phyloP scores from a whole-genome alignment of 2,113 vertebrate species.

The Syngnathus floridae region DNA sequence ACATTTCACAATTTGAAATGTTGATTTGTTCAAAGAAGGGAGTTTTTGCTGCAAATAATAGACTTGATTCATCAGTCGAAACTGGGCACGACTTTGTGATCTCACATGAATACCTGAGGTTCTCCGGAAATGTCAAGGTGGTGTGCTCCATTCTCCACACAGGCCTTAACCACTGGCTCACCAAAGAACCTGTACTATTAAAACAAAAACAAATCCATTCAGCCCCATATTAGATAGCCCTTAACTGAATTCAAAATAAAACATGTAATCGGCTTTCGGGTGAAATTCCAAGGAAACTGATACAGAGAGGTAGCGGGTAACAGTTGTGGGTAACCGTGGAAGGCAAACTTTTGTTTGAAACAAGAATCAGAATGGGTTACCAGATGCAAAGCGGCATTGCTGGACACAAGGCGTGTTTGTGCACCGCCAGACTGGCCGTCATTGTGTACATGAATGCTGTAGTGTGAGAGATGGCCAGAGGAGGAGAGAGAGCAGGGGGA shows the following conservation, averaged over 20 bases:
- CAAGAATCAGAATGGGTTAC: slow-evolving; percentile 18
- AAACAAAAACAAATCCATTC: slow-evolving; percentile 3
- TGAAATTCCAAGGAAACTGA: background rate
- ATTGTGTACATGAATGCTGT: slow-evolving; percentile 35
- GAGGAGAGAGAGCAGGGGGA: slow-evolving; percentile 6
- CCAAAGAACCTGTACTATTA: slow-evolving; percentile 89
- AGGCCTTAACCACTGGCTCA: slow-evolving; percentile 86
- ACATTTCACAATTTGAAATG: background rate
- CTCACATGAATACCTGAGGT: slow-evolving; percentile 78
- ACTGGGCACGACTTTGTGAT: background rate
- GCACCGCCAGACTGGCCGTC: slow-evolving; percentile 23
- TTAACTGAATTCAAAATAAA: too few relatives aligned
- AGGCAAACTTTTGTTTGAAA: slow-evolving; percentile 10
- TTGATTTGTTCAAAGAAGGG: background rate
- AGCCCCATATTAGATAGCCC: too few relatives aligned
- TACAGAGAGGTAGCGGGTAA: background rate
- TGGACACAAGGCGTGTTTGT: slow-evolving; percentile 47
- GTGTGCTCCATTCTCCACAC: slow-evolving; percentile 89
- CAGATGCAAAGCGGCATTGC: slow-evolving; percentile 4
- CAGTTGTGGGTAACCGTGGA: background rate
- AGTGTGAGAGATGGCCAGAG: slow-evolving; percentile 9
- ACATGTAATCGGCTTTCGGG: too few relatives aligned
- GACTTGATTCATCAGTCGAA: background rate
- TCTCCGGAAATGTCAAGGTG: slow-evolving; percentile 89
- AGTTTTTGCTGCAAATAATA: background rate